A percentile compares a stretch with the other conserved stretches of the same genome.
Conservation (phyloP, 2,888 invertebrate species). For the Leptura quadrifasciata region DNA sequence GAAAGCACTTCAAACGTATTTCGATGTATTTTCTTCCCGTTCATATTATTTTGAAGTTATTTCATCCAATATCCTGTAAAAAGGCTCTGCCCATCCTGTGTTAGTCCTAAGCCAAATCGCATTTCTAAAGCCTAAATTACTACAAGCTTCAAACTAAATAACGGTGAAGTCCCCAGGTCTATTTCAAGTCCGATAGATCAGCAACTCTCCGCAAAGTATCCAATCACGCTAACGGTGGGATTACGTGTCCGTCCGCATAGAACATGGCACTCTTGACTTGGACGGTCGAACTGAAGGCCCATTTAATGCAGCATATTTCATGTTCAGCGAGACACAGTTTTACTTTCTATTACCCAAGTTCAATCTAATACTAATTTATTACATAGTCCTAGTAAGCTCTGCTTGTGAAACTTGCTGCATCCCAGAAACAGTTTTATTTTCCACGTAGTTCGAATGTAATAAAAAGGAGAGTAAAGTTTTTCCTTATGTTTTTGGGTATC, state of each 20-base stretch:
- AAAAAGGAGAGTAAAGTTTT: conserved; percentile 9
- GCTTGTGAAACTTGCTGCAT: conserved; percentile 53
- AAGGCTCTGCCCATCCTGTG: conserved; percentile 44
- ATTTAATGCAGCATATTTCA: conserved; percentile 38
- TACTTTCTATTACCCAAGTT: conserved; percentile 43
- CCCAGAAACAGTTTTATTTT: conserved; percentile 53
- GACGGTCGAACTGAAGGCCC: conserved; percentile 20
- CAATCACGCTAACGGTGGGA: conserved; percentile 64
- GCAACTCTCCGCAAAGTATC: conserved; percentile 64
- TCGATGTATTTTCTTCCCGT: conserved; percentile 10
- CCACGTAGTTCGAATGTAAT: conserved; percentile 30
- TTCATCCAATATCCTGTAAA: conserved; percentile 42
- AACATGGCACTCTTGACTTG: conserved; percentile 39
- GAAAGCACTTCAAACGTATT: conserved; percentile 30
- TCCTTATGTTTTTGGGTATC: not conserved
- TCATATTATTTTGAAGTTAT: conserved; percentile 35
- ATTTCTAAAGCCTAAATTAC: conserved; percentile 63
- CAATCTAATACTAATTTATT: conserved; percentile 43
- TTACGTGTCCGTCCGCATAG: conserved; percentile 56
- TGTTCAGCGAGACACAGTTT: conserved; percentile 37
- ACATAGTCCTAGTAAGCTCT: conserved; percentile 32
- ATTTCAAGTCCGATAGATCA: conserved; percentile 62
- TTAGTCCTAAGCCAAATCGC: conserved; percentile 54
- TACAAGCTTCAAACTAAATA: conserved; percentile 62
- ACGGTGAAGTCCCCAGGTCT: conserved; percentile 61